Conservation (phyloP, 1,140 invertebrate genomes). For the Drosophila mauritiana region DNA sequence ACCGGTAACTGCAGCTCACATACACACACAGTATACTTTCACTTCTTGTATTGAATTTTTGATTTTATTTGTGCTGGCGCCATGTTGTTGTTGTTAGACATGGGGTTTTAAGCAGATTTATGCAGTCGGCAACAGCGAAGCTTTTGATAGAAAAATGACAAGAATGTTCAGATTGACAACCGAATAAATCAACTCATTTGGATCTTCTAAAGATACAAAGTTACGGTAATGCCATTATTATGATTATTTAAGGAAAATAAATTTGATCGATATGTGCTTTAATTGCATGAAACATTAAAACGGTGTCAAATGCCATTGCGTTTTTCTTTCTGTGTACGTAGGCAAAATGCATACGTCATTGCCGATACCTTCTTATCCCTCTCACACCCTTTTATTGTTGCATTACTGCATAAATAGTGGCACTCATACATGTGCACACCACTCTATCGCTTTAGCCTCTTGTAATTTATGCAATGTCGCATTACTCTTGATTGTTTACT, state of each 20-base stretch:
- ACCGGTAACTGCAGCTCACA: constrained; percentile 26
- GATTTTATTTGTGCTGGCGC: constrained; percentile 71
- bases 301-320: neutral
- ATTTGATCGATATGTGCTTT: too few relatives aligned
- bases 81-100: constrained; percentile 56
- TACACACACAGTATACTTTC: constrained; percentile 73
- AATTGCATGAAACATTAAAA: too few relatives aligned
- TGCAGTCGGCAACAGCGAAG: constrained; percentile 66
- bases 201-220: too few relatives aligned
- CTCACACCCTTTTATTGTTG: constrained; percentile 14
- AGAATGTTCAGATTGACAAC: neutral
- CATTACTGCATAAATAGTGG: constrained; percentile 38
- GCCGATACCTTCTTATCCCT: constrained; percentile 7
- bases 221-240: too few relatives aligned
- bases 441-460: constrained; percentile 7
- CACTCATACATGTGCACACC: constrained; percentile 15
- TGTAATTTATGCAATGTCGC: constrained; percentile 44
- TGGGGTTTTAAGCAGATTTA: constrained; percentile 60
- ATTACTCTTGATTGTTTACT: constrained; percentile 42
- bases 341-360: constrained; percentile 34
- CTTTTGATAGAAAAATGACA: constrained; percentile 13
- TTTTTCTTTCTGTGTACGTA: constrained; percentile 6
- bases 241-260: too few relatives aligned
- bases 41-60: constrained; percentile 80
- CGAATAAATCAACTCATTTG: neutral